Percentiles rank a stretch among this genome's conserved stretches.
Conservation (phyloP, 35 echinoderm and acorn worm genomes). For the Apostichopus californicus region DNA sequence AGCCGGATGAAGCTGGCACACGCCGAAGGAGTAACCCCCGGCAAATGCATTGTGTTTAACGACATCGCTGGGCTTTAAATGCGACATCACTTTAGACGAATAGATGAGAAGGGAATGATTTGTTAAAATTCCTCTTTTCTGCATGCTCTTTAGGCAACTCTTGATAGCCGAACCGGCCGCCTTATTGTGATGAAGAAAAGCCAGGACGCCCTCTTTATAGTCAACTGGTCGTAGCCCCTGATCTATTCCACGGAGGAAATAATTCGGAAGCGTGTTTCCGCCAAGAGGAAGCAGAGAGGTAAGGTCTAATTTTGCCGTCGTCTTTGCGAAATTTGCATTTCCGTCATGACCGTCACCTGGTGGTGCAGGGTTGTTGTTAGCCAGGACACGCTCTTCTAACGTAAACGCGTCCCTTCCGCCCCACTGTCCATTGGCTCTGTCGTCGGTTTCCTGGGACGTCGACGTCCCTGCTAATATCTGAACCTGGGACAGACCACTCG, state of each 20-base stretch:
- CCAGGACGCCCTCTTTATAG: conserved; percentile 14
- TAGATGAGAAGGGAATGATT: background rate
- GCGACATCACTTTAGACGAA: background rate
- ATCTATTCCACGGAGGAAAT: background rate
- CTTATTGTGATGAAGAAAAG: conserved; percentile 47
- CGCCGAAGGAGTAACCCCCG: conserved; percentile 87
- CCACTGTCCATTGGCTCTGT: background rate
- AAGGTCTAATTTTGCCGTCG: background rate
- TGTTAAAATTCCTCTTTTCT: background rate
- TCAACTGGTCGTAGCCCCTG: background rate
- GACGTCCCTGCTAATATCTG: background rate
- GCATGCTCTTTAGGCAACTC: background rate
- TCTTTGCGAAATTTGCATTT: no score
- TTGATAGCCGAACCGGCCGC: conserved; percentile 37
- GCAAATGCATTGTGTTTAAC: background rate
- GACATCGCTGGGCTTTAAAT: background rate
- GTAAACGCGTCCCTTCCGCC: background rate
- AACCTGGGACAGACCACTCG: background rate
- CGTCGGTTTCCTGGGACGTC: no score
- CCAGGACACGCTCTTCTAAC: background rate
- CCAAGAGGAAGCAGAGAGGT: background rate
- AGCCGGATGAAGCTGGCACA: conserved; percentile 62
- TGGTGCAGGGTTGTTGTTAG: no score
- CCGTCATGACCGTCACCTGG: no score
- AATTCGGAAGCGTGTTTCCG: conserved; percentile 36